phyloP scores from a whole-genome alignment of 2,797 vertebrate species.

The Helicolenus hilgendorfi region DNA sequence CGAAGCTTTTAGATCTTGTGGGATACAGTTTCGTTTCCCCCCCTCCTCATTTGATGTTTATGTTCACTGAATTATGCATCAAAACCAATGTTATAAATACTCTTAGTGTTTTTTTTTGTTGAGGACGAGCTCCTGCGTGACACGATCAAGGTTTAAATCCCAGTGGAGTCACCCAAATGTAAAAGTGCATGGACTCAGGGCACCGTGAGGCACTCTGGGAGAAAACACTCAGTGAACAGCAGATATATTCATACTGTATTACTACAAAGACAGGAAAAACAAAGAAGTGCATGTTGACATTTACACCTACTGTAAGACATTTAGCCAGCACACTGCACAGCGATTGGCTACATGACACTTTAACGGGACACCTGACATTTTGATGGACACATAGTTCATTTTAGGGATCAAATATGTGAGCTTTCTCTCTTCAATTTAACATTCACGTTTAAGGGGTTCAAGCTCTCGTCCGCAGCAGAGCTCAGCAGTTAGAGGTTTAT shows the following conservation, averaged over 20 bases:
- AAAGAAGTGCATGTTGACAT: constrained; percentile 22
- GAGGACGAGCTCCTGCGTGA: neutral
- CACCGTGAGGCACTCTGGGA: neutral
- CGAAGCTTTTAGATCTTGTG: constrained; percentile 71
- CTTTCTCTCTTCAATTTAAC: neutral
- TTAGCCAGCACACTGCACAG: neutral
- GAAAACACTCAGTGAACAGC: neutral
- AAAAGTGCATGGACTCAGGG: neutral
- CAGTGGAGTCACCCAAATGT: neutral
- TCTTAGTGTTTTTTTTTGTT: constrained; percentile 15
- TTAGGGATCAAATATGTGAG: neutral
- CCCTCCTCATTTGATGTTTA: constrained; percentile 72
- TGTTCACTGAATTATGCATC: constrained; percentile 79
- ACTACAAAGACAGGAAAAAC: neutral
- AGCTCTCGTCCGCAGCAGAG: neutral
- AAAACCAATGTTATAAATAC: constrained; percentile 67
- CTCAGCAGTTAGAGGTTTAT: neutral
- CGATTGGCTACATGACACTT: neutral
- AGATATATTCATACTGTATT: neutral
- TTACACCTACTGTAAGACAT: neutral
- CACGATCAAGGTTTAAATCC: neutral
- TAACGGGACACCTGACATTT: constrained; percentile 23
- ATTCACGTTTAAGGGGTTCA: neutral
- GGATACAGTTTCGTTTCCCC: constrained; percentile 54
- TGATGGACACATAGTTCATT: neutral